Evolutionary conservation across 2,888 invertebrate genomes (phyloP).

Genomic region (Habroteleia sp.): DNA sequence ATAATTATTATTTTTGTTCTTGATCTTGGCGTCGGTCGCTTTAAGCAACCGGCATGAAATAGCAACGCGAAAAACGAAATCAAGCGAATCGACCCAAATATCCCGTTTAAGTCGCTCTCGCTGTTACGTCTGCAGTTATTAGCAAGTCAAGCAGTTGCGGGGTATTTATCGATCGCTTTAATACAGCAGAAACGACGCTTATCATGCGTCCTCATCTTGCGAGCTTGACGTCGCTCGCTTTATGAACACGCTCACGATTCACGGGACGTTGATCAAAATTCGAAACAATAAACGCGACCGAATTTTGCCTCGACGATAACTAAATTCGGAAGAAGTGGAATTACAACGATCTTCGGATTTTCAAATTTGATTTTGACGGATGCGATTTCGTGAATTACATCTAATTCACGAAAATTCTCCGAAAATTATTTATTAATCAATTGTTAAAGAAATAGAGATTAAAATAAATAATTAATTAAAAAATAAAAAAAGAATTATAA

Average conservation of each 20-base stretch:
- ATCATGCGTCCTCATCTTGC: constrained; percentile 56
- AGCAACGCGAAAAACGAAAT: constrained; percentile 47
- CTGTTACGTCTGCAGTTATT: constrained; percentile 58
- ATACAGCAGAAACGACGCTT: constrained; percentile 47
- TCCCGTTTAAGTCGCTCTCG: constrained; percentile 50
- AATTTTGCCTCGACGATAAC: constrained; percentile 17
- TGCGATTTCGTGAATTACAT: constrained; percentile 11
- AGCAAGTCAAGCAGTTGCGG: constrained; percentile 60
- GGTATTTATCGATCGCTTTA: constrained; percentile 59
- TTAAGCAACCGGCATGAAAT: constrained; percentile 34
- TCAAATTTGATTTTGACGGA: constrained; percentile 9
- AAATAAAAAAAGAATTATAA: too few relatives aligned
- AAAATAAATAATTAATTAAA: too few relatives aligned
- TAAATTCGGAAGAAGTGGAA: neutral
- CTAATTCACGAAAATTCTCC: too few relatives aligned
- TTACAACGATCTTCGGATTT: neutral
- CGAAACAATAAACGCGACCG: constrained; percentile 30
- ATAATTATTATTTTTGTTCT: constrained; percentile 51
- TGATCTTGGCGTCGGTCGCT: constrained; percentile 29
- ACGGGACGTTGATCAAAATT: constrained; percentile 17
- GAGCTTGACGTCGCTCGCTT: constrained; percentile 28
- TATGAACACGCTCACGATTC: constrained; percentile 33
- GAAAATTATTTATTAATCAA: too few relatives aligned
- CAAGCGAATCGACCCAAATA: constrained; percentile 59
- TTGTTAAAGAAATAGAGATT: too few relatives aligned